These are phyloP conservation scores for Eurystomus gularis DNA, from an alignment of 2,113 vertebrate species.

Conservation along the genomic window DNA sequence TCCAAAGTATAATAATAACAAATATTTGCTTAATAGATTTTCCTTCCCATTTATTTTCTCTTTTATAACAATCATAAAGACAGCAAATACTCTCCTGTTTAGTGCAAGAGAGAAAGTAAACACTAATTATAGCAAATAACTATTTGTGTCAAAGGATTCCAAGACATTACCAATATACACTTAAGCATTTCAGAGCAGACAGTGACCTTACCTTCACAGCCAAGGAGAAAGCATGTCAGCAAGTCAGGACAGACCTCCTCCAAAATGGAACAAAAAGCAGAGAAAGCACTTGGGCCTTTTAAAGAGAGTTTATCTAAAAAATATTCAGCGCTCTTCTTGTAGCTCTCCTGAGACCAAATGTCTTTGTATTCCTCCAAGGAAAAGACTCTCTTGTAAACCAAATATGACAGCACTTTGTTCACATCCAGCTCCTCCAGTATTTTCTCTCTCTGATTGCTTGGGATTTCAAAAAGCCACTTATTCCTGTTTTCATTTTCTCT, in stretches of 20 bases:
- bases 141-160: slow-evolving; percentile 56
- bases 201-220: slow-evolving; percentile 84
- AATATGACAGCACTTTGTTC: slow-evolving; percentile 80
- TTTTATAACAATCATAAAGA: not conserved
- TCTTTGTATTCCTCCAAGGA: slow-evolving; percentile 87
- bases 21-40: not conserved
- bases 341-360: slow-evolving; percentile 79
- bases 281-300: slow-evolving; percentile 86
- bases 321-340: slow-evolving; percentile 73
- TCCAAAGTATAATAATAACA: not conserved
- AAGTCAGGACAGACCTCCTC: slow-evolving; percentile 89
- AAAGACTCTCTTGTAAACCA: slow-evolving; percentile 86
- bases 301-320: slow-evolving; percentile 84
- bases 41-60: not conserved
- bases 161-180: slow-evolving; percentile 52
- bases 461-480: slow-evolving; percentile 77
- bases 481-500: slow-evolving; percentile 76
- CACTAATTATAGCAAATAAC: slow-evolving; percentile 68
- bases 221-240: slow-evolving; percentile 85
- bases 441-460: slow-evolving; percentile 77
- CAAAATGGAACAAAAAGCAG: slow-evolving; percentile 84
- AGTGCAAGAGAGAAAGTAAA: slow-evolving; percentile 57
- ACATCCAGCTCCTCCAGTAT: slow-evolving; percentile 83
- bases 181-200: slow-evolving; percentile 55
- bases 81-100: not conserved